Base-by-base conservation (phyloP, 37 sponge, comb jelly and placozoan genomes). In the Petrosia ficiformis region DNA sequence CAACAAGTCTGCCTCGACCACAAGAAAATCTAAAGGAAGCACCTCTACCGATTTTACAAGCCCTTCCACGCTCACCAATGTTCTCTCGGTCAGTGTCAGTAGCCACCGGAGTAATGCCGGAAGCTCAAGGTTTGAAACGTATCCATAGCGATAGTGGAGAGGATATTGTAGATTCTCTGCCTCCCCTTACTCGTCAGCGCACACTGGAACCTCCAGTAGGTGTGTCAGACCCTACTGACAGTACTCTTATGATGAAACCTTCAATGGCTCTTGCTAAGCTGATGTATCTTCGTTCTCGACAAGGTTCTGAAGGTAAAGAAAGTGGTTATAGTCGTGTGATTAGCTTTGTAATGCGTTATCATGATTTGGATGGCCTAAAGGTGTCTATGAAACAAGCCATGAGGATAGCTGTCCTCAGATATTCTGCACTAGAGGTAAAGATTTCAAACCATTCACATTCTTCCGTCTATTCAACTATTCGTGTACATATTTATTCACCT, bases 341-440 rank as follows among this genome's bases (percentile, higher is more conserved):
- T 26, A 68, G 61, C 8, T 91, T 91, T 63, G 76, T 91, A 22
- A 59, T 74, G 1, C 58, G 48, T 34, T 72, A 78, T 28, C 86
- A 86, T 44, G 96, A 95, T 71, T 59, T 95, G 77, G 86, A 92
- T 16, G 92, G 93, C 34, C 74, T 95, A 41, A 76, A 88, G 34
- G 77, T 43, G 31, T 75, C 84, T 34, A 88, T 95, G 93, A 86
- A 83, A 71, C 87, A 95, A n/a, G 43, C 82, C 39, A 83, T 95
- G 87, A 61, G 89, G 25, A 64, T 82, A 0, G 82, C 87, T 41
- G 82, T 75, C 29, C 44, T 89, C 54, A 84, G 79, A 64, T 36
- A 68, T 0, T 84, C 82, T 82, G 89, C 94, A 22, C 28, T 93
- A 31, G 81, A 88, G 86, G 88, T 87, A 8, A 30, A 80, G 33